phyloP scores from a whole-genome alignment of 1,140 invertebrate species.

The Melanaphis sacchari region DNA sequence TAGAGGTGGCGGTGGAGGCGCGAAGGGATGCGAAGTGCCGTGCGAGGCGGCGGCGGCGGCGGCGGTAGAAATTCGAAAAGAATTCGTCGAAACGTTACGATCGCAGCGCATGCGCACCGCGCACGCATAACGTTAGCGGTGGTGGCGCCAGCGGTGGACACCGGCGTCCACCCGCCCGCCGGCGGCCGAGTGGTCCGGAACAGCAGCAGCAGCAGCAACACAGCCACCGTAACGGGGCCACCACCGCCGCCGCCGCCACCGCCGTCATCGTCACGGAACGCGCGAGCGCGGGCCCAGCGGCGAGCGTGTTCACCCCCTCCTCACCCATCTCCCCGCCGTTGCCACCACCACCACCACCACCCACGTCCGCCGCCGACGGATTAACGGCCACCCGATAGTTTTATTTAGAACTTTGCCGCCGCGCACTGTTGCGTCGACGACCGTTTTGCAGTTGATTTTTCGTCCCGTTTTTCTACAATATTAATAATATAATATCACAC shows the following conservation, averaged over 20 bases:
- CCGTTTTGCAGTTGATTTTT: background rate
- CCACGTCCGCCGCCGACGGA: background rate
- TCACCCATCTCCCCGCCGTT: background rate
- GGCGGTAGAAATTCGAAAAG: background rate
- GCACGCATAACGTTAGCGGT: background rate
- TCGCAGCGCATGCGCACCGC: background rate
- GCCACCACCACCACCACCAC: background rate
- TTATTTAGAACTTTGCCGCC: conserved; percentile 44
- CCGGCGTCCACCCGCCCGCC: background rate
- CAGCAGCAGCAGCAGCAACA: background rate
- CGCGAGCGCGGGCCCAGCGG: too few species aligned
- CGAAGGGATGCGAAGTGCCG: background rate
- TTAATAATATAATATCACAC: background rate
- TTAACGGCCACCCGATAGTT: conserved; percentile 29
- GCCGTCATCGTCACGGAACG: background rate
- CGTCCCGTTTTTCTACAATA: background rate
- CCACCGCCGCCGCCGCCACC: too few species aligned
- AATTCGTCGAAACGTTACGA: background rate
- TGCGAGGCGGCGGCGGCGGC: background rate
- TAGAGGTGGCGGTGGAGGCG: background rate
- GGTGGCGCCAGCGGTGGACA: background rate
- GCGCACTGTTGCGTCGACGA: conserved; percentile 28
- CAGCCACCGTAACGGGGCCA: background rate
- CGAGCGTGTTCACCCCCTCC: background rate
- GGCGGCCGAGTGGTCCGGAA: background rate